Evolutionary conservation across 2,113 vertebrate genomes (phyloP).

Genomic region (Plecturocebus donacophilus): DNA sequence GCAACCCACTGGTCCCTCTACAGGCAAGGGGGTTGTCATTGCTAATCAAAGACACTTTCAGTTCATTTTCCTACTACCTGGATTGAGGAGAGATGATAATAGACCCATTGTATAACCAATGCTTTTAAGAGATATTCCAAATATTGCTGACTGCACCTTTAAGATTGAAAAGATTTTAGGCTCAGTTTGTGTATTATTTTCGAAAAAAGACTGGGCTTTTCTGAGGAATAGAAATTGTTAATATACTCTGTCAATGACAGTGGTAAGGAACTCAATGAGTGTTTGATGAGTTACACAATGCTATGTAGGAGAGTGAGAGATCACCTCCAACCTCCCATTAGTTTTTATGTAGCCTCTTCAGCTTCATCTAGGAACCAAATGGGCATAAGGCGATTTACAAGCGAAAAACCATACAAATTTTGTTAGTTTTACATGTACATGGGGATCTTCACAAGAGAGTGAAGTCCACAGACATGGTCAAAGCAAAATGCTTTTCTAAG

Average conservation of each 20-base stretch:
- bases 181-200: not conserved
- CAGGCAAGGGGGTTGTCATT: not conserved
- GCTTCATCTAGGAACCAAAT: not conserved
- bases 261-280: not conserved
- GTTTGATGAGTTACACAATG: not conserved
- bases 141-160: not conserved
- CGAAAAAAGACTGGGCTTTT: not conserved
- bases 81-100: not conserved
- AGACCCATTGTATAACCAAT: slow-evolving; percentile 22
- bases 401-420: not conserved
- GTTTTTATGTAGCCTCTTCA: not conserved
- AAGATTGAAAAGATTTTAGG: not conserved
- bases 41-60: not conserved
- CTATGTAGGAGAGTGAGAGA: not conserved
- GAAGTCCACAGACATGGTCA: not conserved
- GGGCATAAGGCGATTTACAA: not conserved
- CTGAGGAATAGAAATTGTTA: not conserved
- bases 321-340: not conserved
- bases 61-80: not conserved
- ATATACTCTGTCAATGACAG: not conserved
- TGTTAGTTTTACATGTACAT: not conserved
- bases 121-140: not conserved
- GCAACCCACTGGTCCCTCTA: not conserved
- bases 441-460: not conserved
- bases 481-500: not conserved